Base-by-base conservation (phyloP, 2,113 vertebrate genomes). In the Nyctereutes procyonoides region DNA sequence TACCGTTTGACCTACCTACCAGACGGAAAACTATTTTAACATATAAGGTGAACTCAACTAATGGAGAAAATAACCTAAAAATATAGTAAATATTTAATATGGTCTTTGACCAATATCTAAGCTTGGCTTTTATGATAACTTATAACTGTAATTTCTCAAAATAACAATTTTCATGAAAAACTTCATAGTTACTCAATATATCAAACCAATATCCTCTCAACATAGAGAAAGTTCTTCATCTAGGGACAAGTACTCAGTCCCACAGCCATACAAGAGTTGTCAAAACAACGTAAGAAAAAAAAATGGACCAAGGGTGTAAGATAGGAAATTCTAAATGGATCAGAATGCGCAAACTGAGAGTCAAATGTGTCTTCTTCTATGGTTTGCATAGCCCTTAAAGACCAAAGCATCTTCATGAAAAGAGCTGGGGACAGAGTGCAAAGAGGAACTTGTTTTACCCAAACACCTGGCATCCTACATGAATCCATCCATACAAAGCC, bases 121-220 rank as follows among this genome's bases (percentile, higher is more conserved):
- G 22, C 83, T 87, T 74, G 69, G 24, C 71, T 97, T 90, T 53
- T 88, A 58, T 55, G 20, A 65, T 65, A 94, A 95, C 20, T 83
- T 95, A 30, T 6, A 93, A 95, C 2, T 88, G 79, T 38, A 93
- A 95, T 77, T 89, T 91, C 91, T 69, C n/a, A 89, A 95, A 96
- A 82, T 65, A 91, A 63, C 16, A 63, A 92, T 65, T 76, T 71
- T 90, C 74, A 43, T 86, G 38, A 82, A 89, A 94, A 95, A 71
- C 51, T 87, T 67, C 38, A 11, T 51, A 17, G 53, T 38, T 85
- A 38, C 13, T 88, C 53, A 77, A 26, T 22, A 73, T 96, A 91
- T 16, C 51, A 92, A 92, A 96, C n/a, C 60, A 93, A 85, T 11
- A 93, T 16, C 76, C 38, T 76, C 67, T 90, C 58, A 65, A 83